Conservation (phyloP, 2,797 vertebrate species). For the Betta splendens region DNA sequence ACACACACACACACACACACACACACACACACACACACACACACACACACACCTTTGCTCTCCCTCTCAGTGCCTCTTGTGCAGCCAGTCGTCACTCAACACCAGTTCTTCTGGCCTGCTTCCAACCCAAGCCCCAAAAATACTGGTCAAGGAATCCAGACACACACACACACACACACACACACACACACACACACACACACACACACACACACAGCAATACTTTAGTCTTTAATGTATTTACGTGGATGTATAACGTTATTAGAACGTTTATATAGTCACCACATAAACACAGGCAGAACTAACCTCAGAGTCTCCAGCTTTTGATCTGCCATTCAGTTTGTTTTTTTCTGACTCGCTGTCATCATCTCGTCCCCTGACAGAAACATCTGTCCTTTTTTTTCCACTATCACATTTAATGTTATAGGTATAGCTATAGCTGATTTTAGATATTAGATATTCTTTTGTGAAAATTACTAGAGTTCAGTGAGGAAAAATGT, state of each 20-base stretch:
- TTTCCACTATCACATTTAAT: conserved; percentile 18
- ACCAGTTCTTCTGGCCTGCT: conserved; percentile 57
- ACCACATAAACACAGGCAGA: conserved; percentile 33
- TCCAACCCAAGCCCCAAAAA: conserved; percentile 51
- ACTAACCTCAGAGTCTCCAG: conserved; percentile 32
- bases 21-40: too few species aligned
- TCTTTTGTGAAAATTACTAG: too few species aligned
- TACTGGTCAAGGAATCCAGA: conserved; percentile 55
- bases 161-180: conserved; percentile 16
- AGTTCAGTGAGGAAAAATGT: too few species aligned
- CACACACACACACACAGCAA: conserved; percentile 12
- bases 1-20: conserved; percentile 3
- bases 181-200: conserved; percentile 30
- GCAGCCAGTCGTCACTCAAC: conserved; percentile 68
- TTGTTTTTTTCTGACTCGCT: neutral
- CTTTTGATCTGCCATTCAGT: conserved; percentile 29
- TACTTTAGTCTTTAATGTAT: too few species aligned
- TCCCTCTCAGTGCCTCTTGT: conserved; percentile 58
- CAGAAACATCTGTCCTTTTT: conserved; percentile 64
- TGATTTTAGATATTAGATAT: too few species aligned
- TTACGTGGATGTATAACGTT: conserved; percentile 12
- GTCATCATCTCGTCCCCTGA: conserved; percentile 49
- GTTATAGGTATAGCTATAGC: too few species aligned
- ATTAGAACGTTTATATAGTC: conserved; percentile 11
- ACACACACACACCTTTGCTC: conserved; percentile 53